Evolutionary conservation across 1,140 invertebrate species (phyloP), one percentile per base, ranked within the genome.

Genomic region (Pygmarrhopalites habei): DNA sequence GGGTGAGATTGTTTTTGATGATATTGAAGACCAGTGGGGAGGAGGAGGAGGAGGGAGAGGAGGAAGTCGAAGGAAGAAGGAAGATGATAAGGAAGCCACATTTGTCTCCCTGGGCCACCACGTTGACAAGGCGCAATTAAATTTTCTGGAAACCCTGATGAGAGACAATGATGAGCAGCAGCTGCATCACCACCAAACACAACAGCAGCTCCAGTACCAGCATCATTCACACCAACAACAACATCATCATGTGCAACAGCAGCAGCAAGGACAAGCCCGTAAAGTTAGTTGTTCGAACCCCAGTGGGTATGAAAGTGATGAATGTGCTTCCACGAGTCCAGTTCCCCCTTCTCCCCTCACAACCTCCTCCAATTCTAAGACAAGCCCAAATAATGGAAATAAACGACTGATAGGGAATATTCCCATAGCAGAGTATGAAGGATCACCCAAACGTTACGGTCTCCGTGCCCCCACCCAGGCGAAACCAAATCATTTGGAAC

Each of bases 351-450:
- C 17, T 57, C 41, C n/a, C 56, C 52, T n/a, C 17, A 28, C 5
- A 35, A 35, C 2, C 52, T 41, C 23, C n/a, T n/a, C 30, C 23
- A 35, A 28, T 28, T 44, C 47, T 77, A 56, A 52, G 43, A 64
- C 55, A 78, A 78, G 46, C 78, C 78, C 35, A 75, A 75, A 39
- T 80, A 60, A 61, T 62, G 64, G 61, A 60, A 70, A 67, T 44
- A 70, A 67, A 58, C 62, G 69, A 67, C 65, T 92, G 53, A 93
- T 93, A 74, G 91, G 90, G 25, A 88, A 86, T 77, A 77, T 92
- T 67, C 88, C 89, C 15, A 92, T 92, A 71, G 88, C 89, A 35
- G 89, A 94, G 70, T 95, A 95, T 75, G 90, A 92, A 66, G 90
- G 89, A 23, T 93, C 90, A 39, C 92, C 91, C 2, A 80, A 89